Evolutionary conservation across 2,888 invertebrate genomes (phyloP), one percentile per base, ranked within the genome.

Genomic region (Nyleta sp.): DNA sequence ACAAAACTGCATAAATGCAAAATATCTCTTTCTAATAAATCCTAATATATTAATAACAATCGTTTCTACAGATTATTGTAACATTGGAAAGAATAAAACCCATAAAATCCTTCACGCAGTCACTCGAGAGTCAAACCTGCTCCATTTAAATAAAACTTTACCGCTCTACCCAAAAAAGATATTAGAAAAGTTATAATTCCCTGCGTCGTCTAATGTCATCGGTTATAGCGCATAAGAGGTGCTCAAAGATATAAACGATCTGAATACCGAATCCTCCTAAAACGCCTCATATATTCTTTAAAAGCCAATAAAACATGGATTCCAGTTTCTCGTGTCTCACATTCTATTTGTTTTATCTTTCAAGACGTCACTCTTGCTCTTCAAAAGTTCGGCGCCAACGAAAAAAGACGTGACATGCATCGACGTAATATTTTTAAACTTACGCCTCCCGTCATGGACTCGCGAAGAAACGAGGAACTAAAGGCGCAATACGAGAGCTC

Each of bases 281-380:
- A 65, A 55, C 52, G 33, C 7, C 22, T 33, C 55, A 67, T 72
- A 67, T 72, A 67, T 72, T 55, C 67, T 55, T 65, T 72, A 62
- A 55, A 72, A 62, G 67, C 67, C 60, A 77, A 77, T 77, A 77
- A 77, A 77, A 72, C 62, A 62, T 13, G 53, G 46, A 67, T 62
- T 60, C 40, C 22, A 13, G 40, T 53, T 53, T 15, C 55, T 48
- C 46, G 50, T 24, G 55, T 24, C 75, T 55, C 13, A 40, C 65
- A 67, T 70, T 72, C 60, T 60, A 67, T 77, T 72, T 72, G 77
- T 67, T 60, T 72, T 72, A 72, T 77, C 67, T 72, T 67, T 46
- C 38, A 18, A 53, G 33, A 35, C 22, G 62, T 33, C 50, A 67
- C 67, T 67, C 67, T 65, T 71, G 38, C 65, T 60, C 38, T 53